A percentile compares a stretch with the other conserved stretches of the same genome.
Evolutionary conservation across 2,113 vertebrate species (phyloP).

Genomic region (Thalassarche chlororhynchos): DNA sequence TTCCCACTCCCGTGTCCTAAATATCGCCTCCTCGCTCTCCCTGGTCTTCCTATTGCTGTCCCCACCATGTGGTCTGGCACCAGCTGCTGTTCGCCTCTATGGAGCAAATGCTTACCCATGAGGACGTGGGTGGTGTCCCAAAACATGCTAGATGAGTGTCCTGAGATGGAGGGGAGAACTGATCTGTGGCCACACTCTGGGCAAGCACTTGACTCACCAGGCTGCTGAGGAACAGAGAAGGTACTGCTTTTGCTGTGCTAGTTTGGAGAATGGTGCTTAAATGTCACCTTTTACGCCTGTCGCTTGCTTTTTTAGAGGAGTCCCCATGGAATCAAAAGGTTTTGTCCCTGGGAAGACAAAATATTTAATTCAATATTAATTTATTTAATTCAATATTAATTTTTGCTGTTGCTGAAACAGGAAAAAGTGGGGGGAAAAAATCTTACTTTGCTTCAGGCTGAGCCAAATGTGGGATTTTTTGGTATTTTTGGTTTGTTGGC

Average conservation of each 20-base stretch:
- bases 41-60: background rate
- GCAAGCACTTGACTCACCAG: background rate
- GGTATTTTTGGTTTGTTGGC: background rate
- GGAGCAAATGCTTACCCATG: background rate
- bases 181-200: background rate
- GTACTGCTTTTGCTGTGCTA: background rate
- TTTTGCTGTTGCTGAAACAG: background rate
- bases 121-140: background rate
- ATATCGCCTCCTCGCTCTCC: background rate
- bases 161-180: background rate
- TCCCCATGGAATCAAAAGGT: background rate
- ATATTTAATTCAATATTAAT: background rate
- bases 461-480: background rate
- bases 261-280: background rate
- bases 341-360: background rate
- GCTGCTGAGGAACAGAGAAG: background rate
- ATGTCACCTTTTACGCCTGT: background rate
- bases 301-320: background rate
- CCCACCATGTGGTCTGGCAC: background rate
- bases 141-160: background rate
- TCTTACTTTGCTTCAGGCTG: background rate
- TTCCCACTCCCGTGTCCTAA: background rate
- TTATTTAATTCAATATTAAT: background rate
- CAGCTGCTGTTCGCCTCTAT: background rate
- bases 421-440: background rate